Evolutionary conservation across 2,888 invertebrate genomes (phyloP), one percentile per base, ranked within the genome.

Genomic region (Nemotelus pantherinus): DNA sequence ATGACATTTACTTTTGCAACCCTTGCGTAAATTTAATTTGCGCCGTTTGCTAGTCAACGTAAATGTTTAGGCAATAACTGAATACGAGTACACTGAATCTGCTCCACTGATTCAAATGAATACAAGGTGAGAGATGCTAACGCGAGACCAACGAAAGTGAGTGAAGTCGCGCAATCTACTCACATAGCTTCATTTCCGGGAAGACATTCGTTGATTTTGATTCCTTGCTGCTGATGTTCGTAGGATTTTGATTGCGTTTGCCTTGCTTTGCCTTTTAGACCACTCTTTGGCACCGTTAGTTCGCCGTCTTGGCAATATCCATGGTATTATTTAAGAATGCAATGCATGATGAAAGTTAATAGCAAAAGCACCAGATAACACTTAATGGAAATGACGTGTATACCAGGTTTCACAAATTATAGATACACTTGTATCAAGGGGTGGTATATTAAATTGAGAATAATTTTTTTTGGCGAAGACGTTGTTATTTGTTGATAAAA

Each of bases 141-240:
- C 7, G 10, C 55, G 41, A 44, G 41, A 57, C 55, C 6, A n/a
- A 43, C 4, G 47, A n/a, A 60, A 74, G 65, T 41, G 65, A 45
- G 43, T 55, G 45, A 77, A 78, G 55, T 78, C 78, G 78, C 78
- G 74, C 65, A 80, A 78, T 80, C 80, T 77, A 77, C 78, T 77
- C 67, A 78, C 76, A 76, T 80, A 80, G 77, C 76, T 80, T 78
- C 78, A 80, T 80, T 80, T 80, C 80, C 80, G 78, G 80, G 77
- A 77, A 78, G 77, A 80, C 57, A 60, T 47, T 74, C 74, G 74
- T 25, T 48, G 74, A 72, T 58, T 72, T 41, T 57, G 72, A 72
- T 72, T 72, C 72, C 48, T 44, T 74, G 48, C 60, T 63, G 60
- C n/a, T 39, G 39, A 45, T 45, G 71, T 55, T 4, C 57, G 39